phyloP scores from a whole-genome alignment of 2,797 vertebrate genomes.

The Myotis planiceps region DNA sequence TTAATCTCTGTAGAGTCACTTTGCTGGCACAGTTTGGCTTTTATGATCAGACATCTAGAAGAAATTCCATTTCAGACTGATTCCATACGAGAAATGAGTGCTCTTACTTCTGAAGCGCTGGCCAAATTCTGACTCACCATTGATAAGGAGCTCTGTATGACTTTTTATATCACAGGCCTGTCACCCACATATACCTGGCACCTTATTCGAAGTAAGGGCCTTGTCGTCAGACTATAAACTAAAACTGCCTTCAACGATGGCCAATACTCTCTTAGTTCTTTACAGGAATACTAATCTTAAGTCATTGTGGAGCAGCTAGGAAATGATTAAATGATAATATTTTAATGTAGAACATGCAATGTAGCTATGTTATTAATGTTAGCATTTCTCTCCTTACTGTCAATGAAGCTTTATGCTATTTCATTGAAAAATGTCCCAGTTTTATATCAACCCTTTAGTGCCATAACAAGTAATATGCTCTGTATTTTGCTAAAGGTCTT shows the following conservation, averaged over 20 bases:
- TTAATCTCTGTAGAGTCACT: not conserved
- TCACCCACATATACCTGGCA: not conserved
- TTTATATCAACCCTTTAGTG: not conserved
- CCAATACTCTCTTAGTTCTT: not conserved
- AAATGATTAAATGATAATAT: not conserved
- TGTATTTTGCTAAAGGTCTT: not conserved
- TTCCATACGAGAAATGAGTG: not conserved
- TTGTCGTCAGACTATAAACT: slow-evolving; percentile 18
- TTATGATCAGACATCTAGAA: not conserved
- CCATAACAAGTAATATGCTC: not conserved
- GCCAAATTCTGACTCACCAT: slow-evolving; percentile 24
- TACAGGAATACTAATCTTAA: not conserved
- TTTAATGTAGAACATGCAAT: not conserved
- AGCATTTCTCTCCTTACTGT: slow-evolving; percentile 4
- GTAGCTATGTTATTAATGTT: not conserved
- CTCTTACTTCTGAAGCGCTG: not conserved
- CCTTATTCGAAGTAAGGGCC: not conserved
- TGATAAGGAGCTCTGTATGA: not conserved
- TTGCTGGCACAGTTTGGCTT: not conserved
- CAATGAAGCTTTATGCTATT: not conserved
- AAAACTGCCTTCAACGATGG: not conserved
- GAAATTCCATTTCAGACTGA: not conserved
- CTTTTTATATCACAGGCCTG: slow-evolving; percentile 9
- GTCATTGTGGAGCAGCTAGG: not conserved
- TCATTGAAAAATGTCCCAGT: not conserved